Evolutionary conservation across 64 coral and sea anemone genomes (phyloP).

Genomic region (Pocillopora damicornis): DNA sequence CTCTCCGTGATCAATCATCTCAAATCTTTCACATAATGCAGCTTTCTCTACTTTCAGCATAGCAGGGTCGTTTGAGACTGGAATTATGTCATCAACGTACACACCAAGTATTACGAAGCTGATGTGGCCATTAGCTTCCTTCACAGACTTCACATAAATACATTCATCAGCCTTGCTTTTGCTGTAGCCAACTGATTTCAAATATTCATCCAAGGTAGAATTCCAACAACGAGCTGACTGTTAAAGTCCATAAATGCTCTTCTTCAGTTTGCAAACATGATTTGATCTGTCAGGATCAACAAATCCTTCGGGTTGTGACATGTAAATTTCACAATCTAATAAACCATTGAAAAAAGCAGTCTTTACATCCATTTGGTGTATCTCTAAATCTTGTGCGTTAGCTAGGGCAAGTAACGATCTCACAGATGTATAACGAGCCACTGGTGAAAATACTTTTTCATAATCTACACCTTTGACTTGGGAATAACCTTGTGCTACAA

Average conservation of each 20-base stretch:
- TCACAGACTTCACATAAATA: constrained; percentile 53
- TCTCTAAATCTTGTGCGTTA: constrained; percentile 44
- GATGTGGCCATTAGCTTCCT: constrained; percentile 47
- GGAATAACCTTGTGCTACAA: constrained; percentile 65
- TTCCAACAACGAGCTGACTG: constrained; percentile 64
- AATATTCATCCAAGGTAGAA: constrained; percentile 41
- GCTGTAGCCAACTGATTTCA: constrained; percentile 40
- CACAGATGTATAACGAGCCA: constrained; percentile 38
- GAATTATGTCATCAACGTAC: constrained; percentile 64
- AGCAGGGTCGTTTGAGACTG: constrained; percentile 45
- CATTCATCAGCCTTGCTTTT: constrained; percentile 63
- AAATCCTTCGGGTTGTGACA: constrained; percentile 67
- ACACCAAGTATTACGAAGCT: constrained; percentile 59
- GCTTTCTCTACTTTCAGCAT: constrained; percentile 56
- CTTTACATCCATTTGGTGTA: constrained; percentile 69
- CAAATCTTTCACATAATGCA: constrained; percentile 48
- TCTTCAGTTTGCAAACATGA: constrained; percentile 58
- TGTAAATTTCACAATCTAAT: constrained; percentile 61
- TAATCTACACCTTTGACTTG: constrained; percentile 59
- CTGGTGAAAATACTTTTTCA: constrained; percentile 59
- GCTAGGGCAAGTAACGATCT: constrained; percentile 49
- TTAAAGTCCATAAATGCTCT: constrained; percentile 63
- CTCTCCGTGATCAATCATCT: constrained; percentile 27
- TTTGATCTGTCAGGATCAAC: constrained; percentile 61
- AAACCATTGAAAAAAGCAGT: constrained; percentile 61